phyloP scores from a whole-genome alignment of 2,888 invertebrate genomes.

The Bellardia pandia region DNA sequence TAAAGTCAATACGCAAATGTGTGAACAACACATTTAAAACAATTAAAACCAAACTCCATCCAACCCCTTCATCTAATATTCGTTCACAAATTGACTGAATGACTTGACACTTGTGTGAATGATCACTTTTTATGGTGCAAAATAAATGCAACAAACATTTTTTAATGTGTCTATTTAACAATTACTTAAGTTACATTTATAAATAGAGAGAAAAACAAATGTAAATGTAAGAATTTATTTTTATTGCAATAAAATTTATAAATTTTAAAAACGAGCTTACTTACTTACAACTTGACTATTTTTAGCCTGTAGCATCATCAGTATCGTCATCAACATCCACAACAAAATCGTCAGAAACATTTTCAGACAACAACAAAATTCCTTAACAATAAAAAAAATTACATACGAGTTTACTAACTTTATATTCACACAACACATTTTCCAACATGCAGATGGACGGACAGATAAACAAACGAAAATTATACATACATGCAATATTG shows the following conservation, averaged over 20 bases:
- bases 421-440: conserved; percentile 57
- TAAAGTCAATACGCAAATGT: conserved; percentile 67
- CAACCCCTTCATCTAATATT: conserved; percentile 36
- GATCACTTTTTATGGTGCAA: conserved; percentile 51
- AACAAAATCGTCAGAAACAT: conserved; percentile 47
- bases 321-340: conserved; percentile 33
- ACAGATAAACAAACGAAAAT: conserved; percentile 30
- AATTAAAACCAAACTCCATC: conserved; percentile 47
- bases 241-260: conserved; percentile 50
- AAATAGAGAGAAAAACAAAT: conserved; percentile 40
- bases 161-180: conserved; percentile 60
- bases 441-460: conserved; percentile 29
- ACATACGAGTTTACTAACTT: conserved; percentile 50
- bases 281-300: conserved; percentile 65
- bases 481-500: conserved; percentile 21
- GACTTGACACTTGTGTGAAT: conserved; percentile 70
- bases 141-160: conserved; percentile 51
- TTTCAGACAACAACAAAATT: conserved; percentile 62
- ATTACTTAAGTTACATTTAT: conserved; percentile 65
- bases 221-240: conserved; percentile 54
- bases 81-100: conserved; percentile 47
- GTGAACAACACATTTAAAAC: conserved; percentile 40
- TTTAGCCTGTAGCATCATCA: conserved; percentile 70
- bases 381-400: conserved; percentile 50
- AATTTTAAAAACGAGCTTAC: conserved; percentile 60